phyloP scores from a whole-genome alignment of 1,140 invertebrate species.

The Leptinotarsa texana region DNA sequence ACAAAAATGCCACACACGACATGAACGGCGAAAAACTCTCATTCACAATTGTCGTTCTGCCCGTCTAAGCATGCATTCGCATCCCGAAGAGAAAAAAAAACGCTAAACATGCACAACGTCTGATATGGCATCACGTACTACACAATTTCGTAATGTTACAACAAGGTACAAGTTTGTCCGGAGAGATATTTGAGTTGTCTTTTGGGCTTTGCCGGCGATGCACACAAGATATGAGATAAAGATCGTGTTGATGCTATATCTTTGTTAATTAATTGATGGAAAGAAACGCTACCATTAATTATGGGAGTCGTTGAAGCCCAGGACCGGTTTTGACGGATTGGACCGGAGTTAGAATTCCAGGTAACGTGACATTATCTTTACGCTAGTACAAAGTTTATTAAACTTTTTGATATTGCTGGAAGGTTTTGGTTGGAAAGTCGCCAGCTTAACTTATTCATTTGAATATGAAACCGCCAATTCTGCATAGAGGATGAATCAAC shows the following conservation, averaged over 20 bases:
- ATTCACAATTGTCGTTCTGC: not conserved
- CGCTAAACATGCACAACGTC: slow-evolving; percentile 5
- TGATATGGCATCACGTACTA: slow-evolving; percentile 21
- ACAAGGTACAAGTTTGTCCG: slow-evolving; percentile 1
- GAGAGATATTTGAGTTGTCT: slow-evolving; percentile 2
- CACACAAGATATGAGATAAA: slow-evolving; percentile 23
- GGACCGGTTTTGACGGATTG: not conserved
- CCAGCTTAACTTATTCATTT: too few relatives aligned
- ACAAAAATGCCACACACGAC: not conserved
- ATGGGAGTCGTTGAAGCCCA: slow-evolving; percentile 16
- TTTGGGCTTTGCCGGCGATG: slow-evolving; percentile 17
- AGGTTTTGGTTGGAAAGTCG: too few relatives aligned
- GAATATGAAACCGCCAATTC: too few relatives aligned
- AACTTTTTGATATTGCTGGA: too few relatives aligned
- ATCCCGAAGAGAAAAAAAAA: not conserved
- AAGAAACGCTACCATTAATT: slow-evolving; percentile 37
- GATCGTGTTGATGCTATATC: slow-evolving; percentile 32
- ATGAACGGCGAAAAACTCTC: not conserved
- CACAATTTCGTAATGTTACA: slow-evolving; percentile 9
- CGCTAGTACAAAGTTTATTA: too few relatives aligned
- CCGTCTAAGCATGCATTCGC: not conserved
- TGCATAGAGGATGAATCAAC: too few relatives aligned
- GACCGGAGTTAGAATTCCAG: not conserved
- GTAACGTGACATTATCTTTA: too few relatives aligned
- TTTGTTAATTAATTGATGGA: slow-evolving; percentile 36